phyloP scores from a whole-genome alignment of 2,113 vertebrate genomes.

The Gopherus flavomarginatus region DNA sequence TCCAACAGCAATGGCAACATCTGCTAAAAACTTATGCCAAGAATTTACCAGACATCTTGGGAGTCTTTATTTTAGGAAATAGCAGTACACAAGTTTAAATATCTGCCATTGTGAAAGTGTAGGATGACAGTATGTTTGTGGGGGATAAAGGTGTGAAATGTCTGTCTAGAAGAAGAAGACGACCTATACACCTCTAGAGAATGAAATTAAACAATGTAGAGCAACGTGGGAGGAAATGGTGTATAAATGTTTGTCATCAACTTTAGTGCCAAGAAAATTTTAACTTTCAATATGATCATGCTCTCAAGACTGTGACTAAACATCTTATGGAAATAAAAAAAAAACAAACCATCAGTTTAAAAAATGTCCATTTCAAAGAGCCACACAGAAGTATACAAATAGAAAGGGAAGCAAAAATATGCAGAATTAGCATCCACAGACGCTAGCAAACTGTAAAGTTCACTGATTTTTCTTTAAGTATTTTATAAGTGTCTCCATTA shows the following conservation, averaged over 20 bases:
- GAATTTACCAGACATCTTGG: constrained; percentile 74
- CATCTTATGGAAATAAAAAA: constrained; percentile 21
- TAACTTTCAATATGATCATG: constrained; percentile 57
- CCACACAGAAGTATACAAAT: neutral
- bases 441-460: neutral
- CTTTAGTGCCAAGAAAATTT: constrained; percentile 62
- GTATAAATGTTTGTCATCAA: constrained; percentile 69
- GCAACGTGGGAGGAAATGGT: constrained; percentile 64
- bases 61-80: constrained; percentile 79
- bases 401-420: neutral
- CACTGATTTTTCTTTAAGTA: neutral
- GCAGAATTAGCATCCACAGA: accelerated
- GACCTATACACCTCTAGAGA: constrained; percentile 75
- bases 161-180: constrained; percentile 77
- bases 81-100: constrained; percentile 67
- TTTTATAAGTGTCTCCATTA: neutral
- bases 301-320: constrained; percentile 51
- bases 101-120: constrained; percentile 75
- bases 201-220: constrained; percentile 76
- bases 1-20: constrained; percentile 76
- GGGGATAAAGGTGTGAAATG: constrained; percentile 81
- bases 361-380: constrained; percentile 33
- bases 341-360: constrained; percentile 16
- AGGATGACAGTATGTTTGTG: constrained; percentile 78
- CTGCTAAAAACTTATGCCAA: constrained; percentile 77